phyloP scores from a whole-genome alignment of 2,797 vertebrate genomes.

The Emys orbicularis region DNA sequence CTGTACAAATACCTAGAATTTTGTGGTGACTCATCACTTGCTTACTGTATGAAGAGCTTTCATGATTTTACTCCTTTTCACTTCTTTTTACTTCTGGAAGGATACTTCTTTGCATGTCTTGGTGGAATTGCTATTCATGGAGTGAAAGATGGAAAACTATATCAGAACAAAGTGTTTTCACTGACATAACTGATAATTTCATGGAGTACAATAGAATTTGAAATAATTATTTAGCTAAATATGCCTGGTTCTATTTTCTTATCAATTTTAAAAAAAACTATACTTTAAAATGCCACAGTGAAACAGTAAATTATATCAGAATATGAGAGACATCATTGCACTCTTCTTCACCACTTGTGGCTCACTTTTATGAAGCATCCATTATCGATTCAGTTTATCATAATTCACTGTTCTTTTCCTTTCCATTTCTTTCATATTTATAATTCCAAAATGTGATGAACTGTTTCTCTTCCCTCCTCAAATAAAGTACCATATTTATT shows the following conservation, averaged over 20 bases:
- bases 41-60: neutral
- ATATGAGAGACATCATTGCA: neutral
- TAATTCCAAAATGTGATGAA: conserved; percentile 42
- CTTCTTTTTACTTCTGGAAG: neutral
- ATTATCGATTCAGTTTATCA: conserved; percentile 36
- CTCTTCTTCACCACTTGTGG: neutral
- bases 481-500: conserved; percentile 49
- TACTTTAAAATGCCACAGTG: neutral
- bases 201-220: conserved; percentile 29
- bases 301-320: neutral
- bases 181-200: conserved; percentile 37
- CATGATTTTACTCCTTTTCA: neutral
- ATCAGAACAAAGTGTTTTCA: conserved; percentile 1
- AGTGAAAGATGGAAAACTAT: neutral
- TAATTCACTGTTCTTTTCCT: conserved; percentile 17
- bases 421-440: conserved; percentile 53
- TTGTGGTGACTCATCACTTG: neutral
- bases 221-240: conserved; percentile 26
- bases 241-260: neutral
- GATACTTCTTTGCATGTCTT: neutral
- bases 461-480: conserved; percentile 14
- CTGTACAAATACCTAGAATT: neutral
- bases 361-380: conserved; percentile 11
- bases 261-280: conserved; percentile 8
- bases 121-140: neutral